Percentiles rank a stretch among this genome's conserved stretches.
phyloP scores from a whole-genome alignment of 2,888 invertebrate genomes.

The Gortyna flavago region DNA sequence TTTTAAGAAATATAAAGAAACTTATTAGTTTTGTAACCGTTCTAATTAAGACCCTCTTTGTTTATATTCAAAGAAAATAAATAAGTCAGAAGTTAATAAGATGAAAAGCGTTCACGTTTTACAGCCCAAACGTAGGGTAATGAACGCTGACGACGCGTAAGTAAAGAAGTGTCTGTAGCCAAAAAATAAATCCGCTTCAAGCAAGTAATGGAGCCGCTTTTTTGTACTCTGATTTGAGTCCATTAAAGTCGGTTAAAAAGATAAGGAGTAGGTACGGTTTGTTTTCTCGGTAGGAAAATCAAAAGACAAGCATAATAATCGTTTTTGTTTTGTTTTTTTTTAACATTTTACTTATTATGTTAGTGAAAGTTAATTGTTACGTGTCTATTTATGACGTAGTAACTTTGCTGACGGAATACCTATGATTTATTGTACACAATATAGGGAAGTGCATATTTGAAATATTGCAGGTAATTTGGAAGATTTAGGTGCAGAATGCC shows the following conservation, averaged over 20 bases:
- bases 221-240: conserved; percentile 25
- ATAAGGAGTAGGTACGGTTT: conserved; percentile 4
- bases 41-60: background rate
- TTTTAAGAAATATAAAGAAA: background rate
- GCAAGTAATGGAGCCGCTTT: conserved; percentile 19
- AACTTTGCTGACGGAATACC: too few relatives aligned
- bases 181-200: conserved; percentile 36
- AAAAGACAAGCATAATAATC: background rate
- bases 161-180: background rate
- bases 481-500: too few relatives aligned
- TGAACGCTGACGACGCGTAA: conserved; percentile 18
- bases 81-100: background rate
- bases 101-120: conserved; percentile 20
- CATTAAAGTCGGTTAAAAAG: conserved; percentile 8
- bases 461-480: too few relatives aligned
- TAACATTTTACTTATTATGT: too few relatives aligned
- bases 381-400: background rate
- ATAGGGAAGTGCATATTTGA: too few relatives aligned
- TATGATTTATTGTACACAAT: too few relatives aligned
- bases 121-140: conserved; percentile 22
- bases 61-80: background rate
- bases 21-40: background rate
- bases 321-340: background rate
- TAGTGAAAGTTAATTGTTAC: background rate
- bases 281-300: background rate